These are phyloP conservation scores for Mus caroli DNA, from an alignment of 2,797 vertebrate genomes.

Conservation along the genomic window DNA sequence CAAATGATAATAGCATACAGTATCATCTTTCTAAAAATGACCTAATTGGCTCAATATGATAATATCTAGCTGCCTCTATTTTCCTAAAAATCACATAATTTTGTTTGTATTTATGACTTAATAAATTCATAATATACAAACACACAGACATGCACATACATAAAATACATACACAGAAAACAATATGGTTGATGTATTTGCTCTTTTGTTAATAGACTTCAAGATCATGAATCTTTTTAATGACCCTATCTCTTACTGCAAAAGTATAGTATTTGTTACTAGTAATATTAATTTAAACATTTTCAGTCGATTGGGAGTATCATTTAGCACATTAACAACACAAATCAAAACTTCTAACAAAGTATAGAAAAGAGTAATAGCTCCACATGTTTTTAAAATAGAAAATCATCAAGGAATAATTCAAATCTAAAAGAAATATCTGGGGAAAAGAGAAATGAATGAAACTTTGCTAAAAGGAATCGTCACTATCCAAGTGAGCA, in stretches of 20 bases:
- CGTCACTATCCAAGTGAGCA: not conserved
- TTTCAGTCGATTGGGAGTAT: not conserved
- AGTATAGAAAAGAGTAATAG: not conserved
- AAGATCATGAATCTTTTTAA: not conserved
- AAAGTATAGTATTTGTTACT: not conserved
- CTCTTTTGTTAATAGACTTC: not conserved
- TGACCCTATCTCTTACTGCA: not conserved
- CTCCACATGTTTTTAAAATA: not conserved
- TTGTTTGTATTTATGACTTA: not conserved
- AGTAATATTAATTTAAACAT: not conserved
- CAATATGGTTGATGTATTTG: not conserved
- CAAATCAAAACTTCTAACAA: not conserved
- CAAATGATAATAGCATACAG: not conserved
- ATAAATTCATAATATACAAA: not conserved
- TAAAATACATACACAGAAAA: not conserved
- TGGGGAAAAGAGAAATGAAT: not conserved
- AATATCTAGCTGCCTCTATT: not conserved
- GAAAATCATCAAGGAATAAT: not conserved
- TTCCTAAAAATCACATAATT: not conserved
- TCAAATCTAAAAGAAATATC: not conserved
- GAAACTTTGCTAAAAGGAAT: not conserved
- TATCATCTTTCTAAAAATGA: not conserved
- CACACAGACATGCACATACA: not conserved
- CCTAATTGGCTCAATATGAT: not conserved
- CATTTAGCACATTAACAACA: not conserved